These are phyloP conservation scores for Platycnemis pennipes DNA, from an alignment of 2,888 invertebrate genomes.

Conservation along the genomic window DNA sequence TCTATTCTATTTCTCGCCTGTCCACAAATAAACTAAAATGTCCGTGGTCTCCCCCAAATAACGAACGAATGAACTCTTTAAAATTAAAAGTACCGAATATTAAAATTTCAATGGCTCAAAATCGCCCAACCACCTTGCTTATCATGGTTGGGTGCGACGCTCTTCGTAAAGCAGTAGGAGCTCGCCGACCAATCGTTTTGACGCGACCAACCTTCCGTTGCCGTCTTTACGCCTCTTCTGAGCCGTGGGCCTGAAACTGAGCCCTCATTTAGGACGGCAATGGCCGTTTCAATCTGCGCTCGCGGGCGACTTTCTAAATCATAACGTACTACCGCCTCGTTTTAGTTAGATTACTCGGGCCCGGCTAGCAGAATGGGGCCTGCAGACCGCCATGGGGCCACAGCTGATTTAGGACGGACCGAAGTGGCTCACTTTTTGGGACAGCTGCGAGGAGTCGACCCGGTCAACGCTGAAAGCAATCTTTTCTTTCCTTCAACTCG, in stretches of 20 bases:
- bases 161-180: too few species aligned
- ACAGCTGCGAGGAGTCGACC: neutral
- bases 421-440: constrained; percentile 4
- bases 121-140: too few species aligned
- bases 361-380: neutral
- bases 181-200: too few species aligned
- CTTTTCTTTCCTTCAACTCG: neutral
- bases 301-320: constrained; percentile 29
- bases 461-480: neutral
- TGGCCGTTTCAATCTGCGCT: neutral
- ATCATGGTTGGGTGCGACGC: too few species aligned
- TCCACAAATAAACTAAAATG: too few species aligned
- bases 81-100: too few species aligned
- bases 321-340: neutral
- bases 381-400: neutral
- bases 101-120: too few species aligned
- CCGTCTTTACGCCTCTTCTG: neutral
- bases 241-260: neutral
- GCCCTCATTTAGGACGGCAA: neutral
- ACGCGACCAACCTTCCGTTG: neutral
- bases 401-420: neutral
- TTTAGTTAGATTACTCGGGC: neutral
- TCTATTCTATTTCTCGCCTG: too few species aligned
- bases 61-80: too few species aligned
- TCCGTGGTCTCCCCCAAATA: too few species aligned